phyloP scores from a whole-genome alignment of 2,797 vertebrate genomes.

The Cygnus olor region DNA sequence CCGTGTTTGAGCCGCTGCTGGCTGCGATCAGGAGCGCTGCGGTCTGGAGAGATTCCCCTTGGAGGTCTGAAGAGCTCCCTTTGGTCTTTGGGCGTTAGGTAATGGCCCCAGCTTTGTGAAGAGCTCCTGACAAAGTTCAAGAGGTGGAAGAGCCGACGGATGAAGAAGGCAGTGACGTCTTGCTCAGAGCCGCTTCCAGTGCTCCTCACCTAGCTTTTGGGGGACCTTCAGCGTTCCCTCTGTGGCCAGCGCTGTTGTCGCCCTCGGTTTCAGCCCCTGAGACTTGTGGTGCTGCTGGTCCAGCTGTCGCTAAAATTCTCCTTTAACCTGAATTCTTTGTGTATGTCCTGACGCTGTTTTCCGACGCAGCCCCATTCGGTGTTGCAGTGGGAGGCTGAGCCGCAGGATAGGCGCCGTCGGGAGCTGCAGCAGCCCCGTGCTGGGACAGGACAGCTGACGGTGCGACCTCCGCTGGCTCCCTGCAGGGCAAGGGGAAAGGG shows the following conservation, averaged over 20 bases:
- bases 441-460: background rate
- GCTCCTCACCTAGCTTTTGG: background rate
- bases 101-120: background rate
- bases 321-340: background rate
- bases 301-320: background rate
- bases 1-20: background rate
- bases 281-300: background rate
- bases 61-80: background rate
- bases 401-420: background rate
- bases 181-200: background rate
- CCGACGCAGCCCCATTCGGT: fast-evolving
- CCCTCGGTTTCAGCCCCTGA: background rate
- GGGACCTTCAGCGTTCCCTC: background rate
- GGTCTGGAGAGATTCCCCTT: background rate
- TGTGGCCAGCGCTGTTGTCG: background rate
- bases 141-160: fast-evolving
- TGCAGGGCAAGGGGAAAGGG: too few species aligned
- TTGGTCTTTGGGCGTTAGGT: background rate
- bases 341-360: fast-evolving
- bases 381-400: fast-evolving
- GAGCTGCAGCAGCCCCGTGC: background rate
- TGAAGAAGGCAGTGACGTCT: background rate
- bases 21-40: fast-evolving
- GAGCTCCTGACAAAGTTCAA: background rate
- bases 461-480: background rate